Base-by-base conservation (phyloP, 2,888 invertebrate species). In the Plebejus melissa region DNA sequence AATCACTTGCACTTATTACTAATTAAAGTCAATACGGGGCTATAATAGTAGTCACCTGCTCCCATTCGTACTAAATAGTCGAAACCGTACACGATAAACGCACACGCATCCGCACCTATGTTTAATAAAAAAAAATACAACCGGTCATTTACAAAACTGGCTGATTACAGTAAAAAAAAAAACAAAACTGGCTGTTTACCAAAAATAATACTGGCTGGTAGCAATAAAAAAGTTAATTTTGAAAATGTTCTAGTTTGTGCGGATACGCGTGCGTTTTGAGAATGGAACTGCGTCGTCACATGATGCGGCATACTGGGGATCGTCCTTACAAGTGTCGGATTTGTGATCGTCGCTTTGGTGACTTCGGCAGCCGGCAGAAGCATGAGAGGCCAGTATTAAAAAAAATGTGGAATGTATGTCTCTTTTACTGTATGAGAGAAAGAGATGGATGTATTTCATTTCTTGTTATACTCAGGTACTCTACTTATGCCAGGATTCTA, bases 251-350 rank as follows among this genome's bases (percentile, higher is more conserved):
- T 81, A 87, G 87, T 78, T 82, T 87, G 54, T 87, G 87, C 83
- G 86, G 86, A n/a, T 87, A 86, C 81, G 83, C 87, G 78, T 86
- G 87, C 80, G 86, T 86, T 50, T 79, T 86, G 32, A 87, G 86
- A 81, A 86, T 86, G 87, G 87, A 87, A 81, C 79, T 87, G 58
- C 85, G 86, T 0, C 90, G 94, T 0, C 93, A 93, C 81, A 93
- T 93, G 93, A 87, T 91, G 87, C 88, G 92, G 0, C 93, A 93
- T 82, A 93, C 93, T 28, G 93, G 93, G 76, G 87, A 88, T 76
- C 85, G 90, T 0, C 92, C 93, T 0, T 92, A 92, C 88, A 91
- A 93, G 86, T 93, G 93, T 77, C 85, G 93, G 41, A 88, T 91
- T 38, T 93, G 93, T 78, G 93, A 93, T 79, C 82, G 93, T 0